Evolutionary conservation across 2,113 vertebrate genomes (phyloP).

Genomic region (Toxotes jaculatrix): DNA sequence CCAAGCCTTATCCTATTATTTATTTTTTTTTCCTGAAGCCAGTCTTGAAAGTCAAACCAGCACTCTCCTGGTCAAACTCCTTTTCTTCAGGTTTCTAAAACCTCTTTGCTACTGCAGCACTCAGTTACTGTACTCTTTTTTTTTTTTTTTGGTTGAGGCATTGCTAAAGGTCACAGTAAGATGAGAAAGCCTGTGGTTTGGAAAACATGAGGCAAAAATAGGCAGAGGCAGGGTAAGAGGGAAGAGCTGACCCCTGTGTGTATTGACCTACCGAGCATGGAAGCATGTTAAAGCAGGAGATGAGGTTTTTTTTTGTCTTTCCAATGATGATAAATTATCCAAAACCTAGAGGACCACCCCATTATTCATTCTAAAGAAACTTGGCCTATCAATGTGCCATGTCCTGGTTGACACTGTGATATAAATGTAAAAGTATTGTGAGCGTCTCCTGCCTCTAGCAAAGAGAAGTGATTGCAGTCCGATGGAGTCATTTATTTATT

Average conservation of each 20-base stretch:
- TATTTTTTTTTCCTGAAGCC: neutral
- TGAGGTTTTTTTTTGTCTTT: neutral
- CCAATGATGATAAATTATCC: neutral
- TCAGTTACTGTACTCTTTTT: conserved; percentile 35
- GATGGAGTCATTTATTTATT: neutral
- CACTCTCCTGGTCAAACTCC: neutral
- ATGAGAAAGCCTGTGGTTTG: conserved; percentile 47
- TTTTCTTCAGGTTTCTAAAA: neutral
- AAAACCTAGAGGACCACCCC: neutral
- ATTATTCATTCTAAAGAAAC: no score
- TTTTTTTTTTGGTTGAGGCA: conserved; percentile 17
- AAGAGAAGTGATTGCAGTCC: no score
- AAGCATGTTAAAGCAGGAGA: neutral
- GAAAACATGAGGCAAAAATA: conserved; percentile 35
- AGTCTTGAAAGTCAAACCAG: conserved; percentile 4
- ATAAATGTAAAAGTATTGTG: neutral
- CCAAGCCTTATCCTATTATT: no score
- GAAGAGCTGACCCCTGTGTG: neutral
- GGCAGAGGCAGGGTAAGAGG: neutral
- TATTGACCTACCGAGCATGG: neutral
- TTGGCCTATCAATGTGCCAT: no score
- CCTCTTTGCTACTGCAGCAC: neutral
- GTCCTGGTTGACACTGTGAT: neutral
- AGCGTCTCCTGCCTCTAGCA: neutral
- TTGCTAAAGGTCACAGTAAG: conserved; percentile 38